Base-by-base conservation (phyloP, 2,113 vertebrate genomes). In the Saguinus imperator region DNA sequence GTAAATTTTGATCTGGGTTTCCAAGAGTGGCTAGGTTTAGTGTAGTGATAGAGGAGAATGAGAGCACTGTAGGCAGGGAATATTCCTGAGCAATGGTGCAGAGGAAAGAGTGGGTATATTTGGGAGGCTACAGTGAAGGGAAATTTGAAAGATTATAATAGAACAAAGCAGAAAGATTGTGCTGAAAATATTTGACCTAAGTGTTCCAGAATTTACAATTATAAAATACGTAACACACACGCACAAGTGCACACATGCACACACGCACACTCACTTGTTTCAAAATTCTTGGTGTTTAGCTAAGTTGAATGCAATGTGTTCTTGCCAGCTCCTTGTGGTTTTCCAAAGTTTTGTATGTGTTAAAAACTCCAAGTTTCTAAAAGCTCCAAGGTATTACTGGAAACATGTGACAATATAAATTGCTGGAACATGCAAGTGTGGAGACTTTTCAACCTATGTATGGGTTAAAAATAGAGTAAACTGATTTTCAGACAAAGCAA, bases 381-480 rank as follows among this genome's bases (percentile, higher is more conserved):
- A 95, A 97, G 88, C 6, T 70, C 87, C 87, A 83, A 91, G 66
- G 32, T 92, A 37, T 75, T 98, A 77, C 89, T 87, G 29, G 27
- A 55, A 95, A 45, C 64, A 61, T 61, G 92, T 18, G 70, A 52
- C 91, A 98, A 80, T 21, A 93, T 94, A 95, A 96, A 48, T 86
- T 40, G 70, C 95, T 85, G 83, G 81, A 93, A 6, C 14, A 40
- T 91, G 21, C 70, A 87, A 94, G 23, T 66, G 14, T 21, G 37
- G 94, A 95, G 83, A 52, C 35, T 81, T 81, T 97, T 97, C 96
- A 93, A 95, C 3, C 76, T 96, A 48, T n/a, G 70, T 97, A 91
- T 70, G 82, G 52, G 92, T 98, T 98, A 98, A 98, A 98, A 98
- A 48, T 35, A 87, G 55, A 64, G 98, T 70, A 97, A 98, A 94